phyloP scores from a whole-genome alignment of 2,113 vertebrate genomes.

The Chrysochloris asiatica region DNA sequence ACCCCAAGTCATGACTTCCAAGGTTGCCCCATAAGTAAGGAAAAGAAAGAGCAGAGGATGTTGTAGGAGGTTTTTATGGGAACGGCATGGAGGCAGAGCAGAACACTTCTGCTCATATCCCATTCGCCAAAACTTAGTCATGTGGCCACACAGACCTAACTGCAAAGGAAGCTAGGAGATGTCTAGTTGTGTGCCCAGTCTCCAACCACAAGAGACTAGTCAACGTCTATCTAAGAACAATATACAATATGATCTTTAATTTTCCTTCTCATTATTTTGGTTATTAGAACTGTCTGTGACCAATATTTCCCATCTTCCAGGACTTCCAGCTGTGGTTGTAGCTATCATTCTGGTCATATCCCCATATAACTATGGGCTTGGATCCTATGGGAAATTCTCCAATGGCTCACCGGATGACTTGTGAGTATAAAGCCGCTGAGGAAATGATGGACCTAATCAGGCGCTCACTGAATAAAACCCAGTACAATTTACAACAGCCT shows the following conservation, averaged over 20 bases:
- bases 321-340: conserved; percentile 91
- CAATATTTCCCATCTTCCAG: conserved; percentile 81
- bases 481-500: conserved; percentile 24
- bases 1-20: conserved; percentile 8
- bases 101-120: conserved; percentile 5
- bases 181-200: neutral
- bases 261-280: neutral
- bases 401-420: conserved; percentile 89
- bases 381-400: conserved; percentile 87
- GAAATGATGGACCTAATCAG: conserved; percentile 26
- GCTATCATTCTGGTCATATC: conserved; percentile 89
- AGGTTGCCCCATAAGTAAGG: neutral
- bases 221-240: conserved; percentile 1
- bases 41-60: neutral
- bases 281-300: conserved; percentile 50
- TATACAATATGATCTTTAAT: neutral
- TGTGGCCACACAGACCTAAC: neutral
- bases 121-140: neutral
- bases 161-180: neutral
- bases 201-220: neutral
- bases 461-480: conserved; percentile 29
- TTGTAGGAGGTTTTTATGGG: neutral
- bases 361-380: conserved; percentile 91
- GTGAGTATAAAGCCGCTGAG: conserved; percentile 86
- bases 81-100: neutral